Evolutionary conservation across 1,140 invertebrate species (phyloP).

Genomic region (Bicyclus anynana): DNA sequence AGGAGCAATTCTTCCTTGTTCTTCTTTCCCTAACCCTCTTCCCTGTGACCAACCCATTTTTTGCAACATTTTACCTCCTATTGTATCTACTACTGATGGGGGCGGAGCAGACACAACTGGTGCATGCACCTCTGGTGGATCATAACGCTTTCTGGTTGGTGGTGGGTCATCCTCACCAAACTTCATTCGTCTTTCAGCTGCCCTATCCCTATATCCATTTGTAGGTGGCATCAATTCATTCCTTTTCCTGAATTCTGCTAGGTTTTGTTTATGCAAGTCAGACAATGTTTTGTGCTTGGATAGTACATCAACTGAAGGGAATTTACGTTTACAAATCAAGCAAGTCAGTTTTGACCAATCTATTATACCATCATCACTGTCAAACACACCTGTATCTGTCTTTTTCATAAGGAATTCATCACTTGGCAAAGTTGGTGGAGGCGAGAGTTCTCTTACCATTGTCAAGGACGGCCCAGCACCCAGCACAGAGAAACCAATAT

Average conservation of each 20-base stretch:
- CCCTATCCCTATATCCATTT: conserved; percentile 90
- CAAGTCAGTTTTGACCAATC: conserved; percentile 96
- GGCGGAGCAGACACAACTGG: conserved; percentile 69
- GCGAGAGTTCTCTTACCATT: conserved; percentile 55
- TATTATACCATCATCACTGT: conserved; percentile 81
- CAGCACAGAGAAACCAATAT: conserved; percentile 93
- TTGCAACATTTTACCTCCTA: conserved; percentile 93
- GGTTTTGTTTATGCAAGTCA: conserved; percentile 96
- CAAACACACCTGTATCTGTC: conserved; percentile 75
- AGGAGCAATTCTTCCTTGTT: conserved; percentile 95
- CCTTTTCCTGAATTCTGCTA: conserved; percentile 81
- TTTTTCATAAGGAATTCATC: conserved; percentile 79
- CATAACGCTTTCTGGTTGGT: conserved; percentile 79
- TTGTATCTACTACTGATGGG: conserved; percentile 82
- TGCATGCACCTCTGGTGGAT: conserved; percentile 82
- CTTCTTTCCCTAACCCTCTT: conserved; percentile 93
- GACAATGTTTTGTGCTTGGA: conserved; percentile 95
- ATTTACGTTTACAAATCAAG: conserved; percentile 96
- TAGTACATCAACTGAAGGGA: conserved; percentile 92
- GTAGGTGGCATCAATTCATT: conserved; percentile 74
- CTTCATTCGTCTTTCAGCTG: conserved; percentile 95
- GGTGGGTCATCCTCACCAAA: conserved; percentile 91
- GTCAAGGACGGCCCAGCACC: conserved; percentile 80
- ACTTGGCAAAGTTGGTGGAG: conserved; percentile 46
- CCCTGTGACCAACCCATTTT: conserved; percentile 99